Evolutionary conservation across 2,797 vertebrate species (phyloP).

Genomic region (Leptatherina wallacei): DNA sequence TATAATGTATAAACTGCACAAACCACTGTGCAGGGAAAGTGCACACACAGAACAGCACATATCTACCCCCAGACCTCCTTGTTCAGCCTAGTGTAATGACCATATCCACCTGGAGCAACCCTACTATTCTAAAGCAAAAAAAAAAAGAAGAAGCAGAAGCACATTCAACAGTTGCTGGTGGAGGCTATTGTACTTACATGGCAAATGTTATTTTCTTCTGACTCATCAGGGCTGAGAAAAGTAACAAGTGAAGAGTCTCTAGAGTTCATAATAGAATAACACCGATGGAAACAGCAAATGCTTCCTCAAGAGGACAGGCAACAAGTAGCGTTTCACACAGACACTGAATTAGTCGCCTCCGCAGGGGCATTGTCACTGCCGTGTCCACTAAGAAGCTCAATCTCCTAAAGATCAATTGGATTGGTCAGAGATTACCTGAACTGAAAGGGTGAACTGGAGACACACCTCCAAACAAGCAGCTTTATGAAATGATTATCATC

Average conservation of each 20-base stretch:
- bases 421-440: constrained; percentile 80
- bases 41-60: constrained; percentile 28
- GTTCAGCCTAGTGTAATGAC: constrained; percentile 35
- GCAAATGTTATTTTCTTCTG: constrained; percentile 71
- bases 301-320: constrained; percentile 46
- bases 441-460: constrained; percentile 41
- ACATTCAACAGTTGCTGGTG: constrained; percentile 35
- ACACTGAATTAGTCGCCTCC: constrained; percentile 61
- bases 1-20: constrained; percentile 26
- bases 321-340: constrained; percentile 60
- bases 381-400: constrained; percentile 72
- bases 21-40: constrained; percentile 9
- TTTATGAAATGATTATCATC: constrained; percentile 20
- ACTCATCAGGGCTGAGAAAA: constrained; percentile 66
- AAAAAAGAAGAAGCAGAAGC: constrained; percentile 33
- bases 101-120: constrained; percentile 35
- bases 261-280: constrained; percentile 63
- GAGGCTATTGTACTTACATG: constrained; percentile 77
- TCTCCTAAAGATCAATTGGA: constrained; percentile 80
- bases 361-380: constrained; percentile 55
- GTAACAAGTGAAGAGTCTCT: constrained; percentile 54
- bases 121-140: constrained; percentile 48
- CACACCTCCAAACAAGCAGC: constrained; percentile 26
- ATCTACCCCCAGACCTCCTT: constrained; percentile 40
- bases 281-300: constrained; percentile 39